These are phyloP conservation scores for Emydocephalus ijimae DNA, from an alignment of 2,113 vertebrate genomes.

Conservation along the genomic window DNA sequence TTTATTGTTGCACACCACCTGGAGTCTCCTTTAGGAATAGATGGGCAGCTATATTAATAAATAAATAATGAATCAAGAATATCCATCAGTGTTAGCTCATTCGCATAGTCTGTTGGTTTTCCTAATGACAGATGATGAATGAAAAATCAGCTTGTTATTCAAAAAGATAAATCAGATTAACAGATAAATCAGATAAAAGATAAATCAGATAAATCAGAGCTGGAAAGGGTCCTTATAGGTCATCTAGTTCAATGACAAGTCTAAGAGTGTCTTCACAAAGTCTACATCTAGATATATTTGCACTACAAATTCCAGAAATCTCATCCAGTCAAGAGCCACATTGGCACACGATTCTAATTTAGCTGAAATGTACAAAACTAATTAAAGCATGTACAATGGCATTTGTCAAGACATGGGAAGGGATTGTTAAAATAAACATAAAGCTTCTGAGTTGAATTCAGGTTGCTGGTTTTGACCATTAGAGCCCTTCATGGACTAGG, in stretches of 20 bases:
- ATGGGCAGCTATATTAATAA: too few relatives aligned
- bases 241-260: background rate
- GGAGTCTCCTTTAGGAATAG: too few relatives aligned
- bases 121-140: background rate
- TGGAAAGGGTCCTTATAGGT: too few relatives aligned
- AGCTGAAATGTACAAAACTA: background rate
- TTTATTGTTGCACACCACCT: too few relatives aligned
- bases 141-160: background rate
- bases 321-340: background rate
- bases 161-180: background rate
- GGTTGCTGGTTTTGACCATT: background rate
- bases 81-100: background rate
- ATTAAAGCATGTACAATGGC: background rate
- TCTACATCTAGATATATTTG: background rate
- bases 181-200: background rate
- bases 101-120: background rate
- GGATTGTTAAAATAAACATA: background rate
- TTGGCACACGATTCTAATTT: background rate
- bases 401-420: background rate
- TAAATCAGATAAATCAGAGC: too few relatives aligned
- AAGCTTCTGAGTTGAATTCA: background rate
- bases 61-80: background rate
- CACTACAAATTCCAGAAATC: background rate
- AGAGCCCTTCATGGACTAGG: background rate
- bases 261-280: background rate